These are phyloP conservation scores for Teleogryllus oceanicus DNA, from an alignment of 2,888 invertebrate species.

Conservation along the genomic window DNA sequence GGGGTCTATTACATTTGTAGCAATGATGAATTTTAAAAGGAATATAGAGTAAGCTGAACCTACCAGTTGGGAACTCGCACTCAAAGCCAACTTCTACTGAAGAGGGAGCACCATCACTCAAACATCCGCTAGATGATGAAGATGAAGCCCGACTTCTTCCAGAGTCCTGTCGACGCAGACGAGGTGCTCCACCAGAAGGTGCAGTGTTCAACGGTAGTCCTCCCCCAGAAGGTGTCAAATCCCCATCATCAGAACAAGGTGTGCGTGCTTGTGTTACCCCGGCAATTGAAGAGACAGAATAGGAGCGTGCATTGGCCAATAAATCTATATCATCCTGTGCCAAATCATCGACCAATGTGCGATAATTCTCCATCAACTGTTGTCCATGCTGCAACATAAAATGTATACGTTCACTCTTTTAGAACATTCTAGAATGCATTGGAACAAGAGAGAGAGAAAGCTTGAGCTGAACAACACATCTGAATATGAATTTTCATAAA, in stretches of 20 bases:
- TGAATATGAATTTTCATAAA: too few species aligned
- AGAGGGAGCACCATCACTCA: constrained; percentile 73
- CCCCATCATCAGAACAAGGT: constrained; percentile 27
- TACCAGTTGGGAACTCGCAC: constrained; percentile 46
- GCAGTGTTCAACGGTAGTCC: not conserved
- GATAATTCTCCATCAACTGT: constrained; percentile 82
- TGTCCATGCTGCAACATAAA: constrained; percentile 60
- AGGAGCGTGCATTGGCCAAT: constrained; percentile 76
- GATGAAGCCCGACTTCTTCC: constrained; percentile 71
- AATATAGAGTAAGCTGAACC: not conserved
- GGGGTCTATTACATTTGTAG: too few species aligned
- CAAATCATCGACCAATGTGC: constrained; percentile 76
- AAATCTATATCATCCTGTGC: constrained; percentile 79
- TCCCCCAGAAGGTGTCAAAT: not conserved
- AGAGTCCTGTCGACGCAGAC: constrained; percentile 29
- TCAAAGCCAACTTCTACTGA: constrained; percentile 59
- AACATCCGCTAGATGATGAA: constrained; percentile 80
- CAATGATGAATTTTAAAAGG: too few species aligned
- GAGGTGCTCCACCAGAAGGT: constrained; percentile 19
- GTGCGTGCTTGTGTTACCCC: constrained; percentile 42
- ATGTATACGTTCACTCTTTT: too few species aligned
- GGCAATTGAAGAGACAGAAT: constrained; percentile 74
- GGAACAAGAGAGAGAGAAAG: too few species aligned
- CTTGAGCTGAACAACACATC: too few species aligned
- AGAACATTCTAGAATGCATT: too few species aligned